Percentiles rank a stretch among this genome's conserved stretches.
These are phyloP conservation scores for Caenorhabditis tropicalis DNA, from an alignment of 1,140 invertebrate species.

Conservation along the genomic window DNA sequence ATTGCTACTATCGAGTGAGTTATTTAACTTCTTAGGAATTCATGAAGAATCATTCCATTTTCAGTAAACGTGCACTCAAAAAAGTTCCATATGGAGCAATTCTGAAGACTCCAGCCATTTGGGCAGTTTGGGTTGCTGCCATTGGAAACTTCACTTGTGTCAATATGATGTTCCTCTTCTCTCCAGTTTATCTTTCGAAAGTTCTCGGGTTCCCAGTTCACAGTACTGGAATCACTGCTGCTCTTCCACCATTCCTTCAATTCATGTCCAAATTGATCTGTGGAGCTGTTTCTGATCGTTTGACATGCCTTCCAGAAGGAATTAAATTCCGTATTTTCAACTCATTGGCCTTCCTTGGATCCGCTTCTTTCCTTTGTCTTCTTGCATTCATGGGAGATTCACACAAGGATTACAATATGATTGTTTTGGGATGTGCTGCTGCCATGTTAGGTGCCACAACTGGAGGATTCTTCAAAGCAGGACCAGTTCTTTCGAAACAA, in stretches of 20 bases:
- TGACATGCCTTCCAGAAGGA: conserved; percentile 66
- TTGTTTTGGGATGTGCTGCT: conserved; percentile 63
- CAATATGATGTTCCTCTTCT: conserved; percentile 71
- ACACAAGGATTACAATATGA: conserved; percentile 60
- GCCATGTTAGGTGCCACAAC: conserved; percentile 68
- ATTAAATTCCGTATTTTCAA: conserved; percentile 70
- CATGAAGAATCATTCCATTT: conserved; percentile 1
- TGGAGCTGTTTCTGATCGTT: conserved; percentile 57
- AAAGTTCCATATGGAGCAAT: conserved; percentile 65
- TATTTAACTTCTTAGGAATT: no score
- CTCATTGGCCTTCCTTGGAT: conserved; percentile 66
- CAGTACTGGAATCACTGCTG: conserved; percentile 68
- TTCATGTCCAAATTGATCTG: conserved; percentile 65
- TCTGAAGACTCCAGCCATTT: conserved; percentile 64
- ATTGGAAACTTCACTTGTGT: conserved; percentile 66
- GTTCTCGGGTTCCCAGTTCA: conserved; percentile 66
- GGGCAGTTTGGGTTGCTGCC: conserved; percentile 70
- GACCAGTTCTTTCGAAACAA: conserved; percentile 68
- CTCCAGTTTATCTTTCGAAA: conserved; percentile 63
- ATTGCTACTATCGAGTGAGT: conserved; percentile 45
- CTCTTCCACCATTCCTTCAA: conserved; percentile 68
- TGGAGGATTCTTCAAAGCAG: conserved; percentile 71
- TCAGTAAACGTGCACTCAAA: conserved; percentile 61
- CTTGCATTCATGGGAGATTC: conserved; percentile 64
- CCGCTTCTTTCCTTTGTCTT: conserved; percentile 59